phyloP scores from a whole-genome alignment of 2,113 vertebrate species.

The Corythaeola cristata region DNA sequence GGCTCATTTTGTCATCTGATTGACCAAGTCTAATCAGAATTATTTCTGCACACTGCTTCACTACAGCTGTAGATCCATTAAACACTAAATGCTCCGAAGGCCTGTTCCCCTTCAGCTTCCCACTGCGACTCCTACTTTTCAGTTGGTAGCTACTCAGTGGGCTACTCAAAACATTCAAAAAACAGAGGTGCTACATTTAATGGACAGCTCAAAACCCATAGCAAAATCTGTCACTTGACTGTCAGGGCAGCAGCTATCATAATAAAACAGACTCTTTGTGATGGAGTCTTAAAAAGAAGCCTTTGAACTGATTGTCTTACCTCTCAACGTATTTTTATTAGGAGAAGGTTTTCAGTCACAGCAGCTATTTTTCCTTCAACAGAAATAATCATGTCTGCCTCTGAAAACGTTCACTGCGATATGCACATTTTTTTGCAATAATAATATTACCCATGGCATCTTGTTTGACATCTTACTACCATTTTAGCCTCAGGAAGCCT shows the following conservation, averaged over 20 bases:
- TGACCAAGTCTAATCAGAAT: slow-evolving; percentile 88
- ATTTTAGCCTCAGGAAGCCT: background rate
- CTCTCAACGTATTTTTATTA: background rate
- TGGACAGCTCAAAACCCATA: slow-evolving; percentile 63
- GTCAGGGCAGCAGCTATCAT: slow-evolving; percentile 11
- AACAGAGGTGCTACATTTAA: slow-evolving; percentile 74
- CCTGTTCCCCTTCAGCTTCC: slow-evolving; percentile 73
- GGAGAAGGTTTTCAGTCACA: background rate
- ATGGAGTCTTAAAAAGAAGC: background rate
- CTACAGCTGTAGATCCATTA: slow-evolving; percentile 75
- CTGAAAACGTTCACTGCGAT: background rate
- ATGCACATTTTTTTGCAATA: background rate
- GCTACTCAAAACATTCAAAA: slow-evolving; percentile 74
- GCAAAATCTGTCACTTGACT: slow-evolving; percentile 69
- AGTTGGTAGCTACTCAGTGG: slow-evolving; percentile 65
- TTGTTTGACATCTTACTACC: background rate
- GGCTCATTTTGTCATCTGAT: slow-evolving; percentile 71
- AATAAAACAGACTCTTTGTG: slow-evolving; percentile 1
- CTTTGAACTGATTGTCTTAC: slow-evolving; percentile 5
- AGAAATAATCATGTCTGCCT: background rate
- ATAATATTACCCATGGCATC: background rate
- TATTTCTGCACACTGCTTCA: slow-evolving; percentile 89
- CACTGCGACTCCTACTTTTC: slow-evolving; percentile 75
- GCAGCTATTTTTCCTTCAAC: background rate
- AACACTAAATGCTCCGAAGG: slow-evolving; percentile 70